Evolutionary conservation across 2,888 invertebrate species (phyloP).

Genomic region (Pammene aurita): DNA sequence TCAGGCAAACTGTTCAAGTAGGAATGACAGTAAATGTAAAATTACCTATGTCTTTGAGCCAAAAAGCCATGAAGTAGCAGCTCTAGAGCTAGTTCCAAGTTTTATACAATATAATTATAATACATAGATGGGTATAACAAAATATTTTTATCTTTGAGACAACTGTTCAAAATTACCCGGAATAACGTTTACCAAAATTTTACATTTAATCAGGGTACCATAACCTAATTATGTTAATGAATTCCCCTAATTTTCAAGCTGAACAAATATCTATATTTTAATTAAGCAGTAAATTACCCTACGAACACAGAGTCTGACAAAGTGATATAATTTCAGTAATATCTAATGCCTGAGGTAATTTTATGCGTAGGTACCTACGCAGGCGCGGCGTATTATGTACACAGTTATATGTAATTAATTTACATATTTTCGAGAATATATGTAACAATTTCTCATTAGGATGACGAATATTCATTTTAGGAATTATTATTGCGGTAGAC

Average conservation of each 20-base stretch:
- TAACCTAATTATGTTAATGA: slow-evolving; percentile 25
- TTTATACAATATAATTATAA: no score
- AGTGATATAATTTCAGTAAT: slow-evolving; percentile 36
- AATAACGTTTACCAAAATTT: neutral
- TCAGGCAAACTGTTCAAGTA: no score
- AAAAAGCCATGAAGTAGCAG: no score
- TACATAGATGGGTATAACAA: no score
- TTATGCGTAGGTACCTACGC: slow-evolving; percentile 9
- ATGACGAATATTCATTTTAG: slow-evolving; percentile 15
- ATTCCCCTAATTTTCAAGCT: slow-evolving; percentile 17
- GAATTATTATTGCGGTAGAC: slow-evolving; percentile 1
- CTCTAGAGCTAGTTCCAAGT: no score
- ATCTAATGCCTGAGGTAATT: slow-evolving; percentile 28
- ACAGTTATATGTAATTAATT: slow-evolving; percentile 26
- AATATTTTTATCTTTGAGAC: neutral
- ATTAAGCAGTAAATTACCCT: slow-evolving; percentile 28
- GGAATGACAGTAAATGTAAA: no score
- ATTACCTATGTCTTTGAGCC: no score
- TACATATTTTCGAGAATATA: slow-evolving; percentile 35
- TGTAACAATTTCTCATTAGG: slow-evolving; percentile 18
- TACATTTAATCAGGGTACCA: slow-evolving; percentile 7
- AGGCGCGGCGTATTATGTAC: slow-evolving; percentile 21
- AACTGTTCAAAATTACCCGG: neutral
- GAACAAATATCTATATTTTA: slow-evolving; percentile 31
- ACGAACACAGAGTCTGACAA: slow-evolving; percentile 29